phyloP scores from a whole-genome alignment of 2,113 vertebrate genomes.

The Turdus rufiventris region DNA sequence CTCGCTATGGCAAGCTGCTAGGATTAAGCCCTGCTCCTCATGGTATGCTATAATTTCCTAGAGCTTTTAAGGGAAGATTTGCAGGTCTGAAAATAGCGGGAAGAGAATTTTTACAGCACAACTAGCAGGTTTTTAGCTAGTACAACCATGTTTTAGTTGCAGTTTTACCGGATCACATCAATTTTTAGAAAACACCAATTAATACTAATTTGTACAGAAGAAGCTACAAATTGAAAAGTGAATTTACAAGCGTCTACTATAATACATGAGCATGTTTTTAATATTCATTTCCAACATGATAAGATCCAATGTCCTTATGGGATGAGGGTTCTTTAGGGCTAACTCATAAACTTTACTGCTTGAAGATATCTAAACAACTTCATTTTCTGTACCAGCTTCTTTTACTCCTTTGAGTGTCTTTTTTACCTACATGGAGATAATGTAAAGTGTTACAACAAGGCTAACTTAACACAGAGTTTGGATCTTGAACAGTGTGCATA shows the following conservation, averaged over 20 bases:
- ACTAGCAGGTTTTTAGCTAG: neutral
- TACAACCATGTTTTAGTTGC: neutral
- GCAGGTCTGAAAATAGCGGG: neutral
- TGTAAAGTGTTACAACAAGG: neutral
- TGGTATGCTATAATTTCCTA: neutral
- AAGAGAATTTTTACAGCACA: neutral
- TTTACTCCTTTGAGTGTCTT: neutral
- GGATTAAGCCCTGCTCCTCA: neutral
- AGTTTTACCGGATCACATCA: neutral
- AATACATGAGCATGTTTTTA: neutral
- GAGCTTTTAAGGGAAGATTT: slow-evolving; percentile 25
- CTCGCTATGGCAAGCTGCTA: neutral
- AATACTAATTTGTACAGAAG: neutral
- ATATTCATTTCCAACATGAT: neutral
- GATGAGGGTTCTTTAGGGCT: neutral
- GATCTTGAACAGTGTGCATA: neutral
- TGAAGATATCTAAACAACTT: neutral
- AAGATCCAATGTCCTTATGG: neutral
- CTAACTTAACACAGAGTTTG: neutral
- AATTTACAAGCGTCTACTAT: neutral
- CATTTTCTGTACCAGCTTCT: neutral
- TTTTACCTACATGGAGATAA: neutral
- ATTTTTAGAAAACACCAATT: neutral
- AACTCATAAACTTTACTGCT: neutral
- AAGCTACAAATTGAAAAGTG: neutral